phyloP scores from a whole-genome alignment of 2,888 invertebrate species.

The Archaeoteleia sp. region DNA sequence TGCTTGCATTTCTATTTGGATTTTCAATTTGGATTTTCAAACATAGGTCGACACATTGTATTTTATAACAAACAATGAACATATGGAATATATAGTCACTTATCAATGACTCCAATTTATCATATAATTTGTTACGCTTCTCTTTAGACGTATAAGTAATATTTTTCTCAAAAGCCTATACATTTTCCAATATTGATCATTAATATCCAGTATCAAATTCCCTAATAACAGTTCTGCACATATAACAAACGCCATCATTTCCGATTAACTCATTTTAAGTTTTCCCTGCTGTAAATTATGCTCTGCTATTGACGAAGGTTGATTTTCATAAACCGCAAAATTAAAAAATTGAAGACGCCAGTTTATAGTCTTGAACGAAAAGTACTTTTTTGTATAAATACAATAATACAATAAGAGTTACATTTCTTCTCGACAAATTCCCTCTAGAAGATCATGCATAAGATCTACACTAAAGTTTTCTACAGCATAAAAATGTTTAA shows the following conservation, averaged over 20 bases:
- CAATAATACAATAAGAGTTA: constrained; percentile 22
- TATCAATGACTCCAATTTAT: too few relatives aligned
- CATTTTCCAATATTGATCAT: constrained; percentile 20
- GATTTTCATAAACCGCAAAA: constrained; percentile 23
- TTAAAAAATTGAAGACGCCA: constrained; percentile 35
- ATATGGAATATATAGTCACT: too few relatives aligned
- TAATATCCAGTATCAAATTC: constrained; percentile 33
- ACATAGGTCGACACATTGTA: too few relatives aligned
- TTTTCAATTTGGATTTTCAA: too few relatives aligned
- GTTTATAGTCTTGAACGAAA: constrained; percentile 39
- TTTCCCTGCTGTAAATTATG: constrained; percentile 19
- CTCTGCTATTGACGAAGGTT: constrained; percentile 29
- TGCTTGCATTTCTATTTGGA: too few relatives aligned
- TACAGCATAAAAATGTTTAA: constrained; percentile 54
- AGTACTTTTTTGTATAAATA: constrained; percentile 31
- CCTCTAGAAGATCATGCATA: constrained; percentile 58
- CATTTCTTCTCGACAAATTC: constrained; percentile 50
- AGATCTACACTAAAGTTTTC: constrained; percentile 57
- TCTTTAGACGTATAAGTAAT: too few relatives aligned
- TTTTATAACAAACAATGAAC: too few relatives aligned
- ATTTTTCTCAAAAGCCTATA: too few relatives aligned
- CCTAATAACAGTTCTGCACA: constrained; percentile 39
- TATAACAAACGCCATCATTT: constrained; percentile 42
- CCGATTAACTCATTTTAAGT: constrained; percentile 39
- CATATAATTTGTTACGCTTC: too few relatives aligned